Percentiles rank a stretch among this genome's conserved stretches.
Conservation (phyloP, 2,113 vertebrate species). For the Probosciger aterrimus region DNA sequence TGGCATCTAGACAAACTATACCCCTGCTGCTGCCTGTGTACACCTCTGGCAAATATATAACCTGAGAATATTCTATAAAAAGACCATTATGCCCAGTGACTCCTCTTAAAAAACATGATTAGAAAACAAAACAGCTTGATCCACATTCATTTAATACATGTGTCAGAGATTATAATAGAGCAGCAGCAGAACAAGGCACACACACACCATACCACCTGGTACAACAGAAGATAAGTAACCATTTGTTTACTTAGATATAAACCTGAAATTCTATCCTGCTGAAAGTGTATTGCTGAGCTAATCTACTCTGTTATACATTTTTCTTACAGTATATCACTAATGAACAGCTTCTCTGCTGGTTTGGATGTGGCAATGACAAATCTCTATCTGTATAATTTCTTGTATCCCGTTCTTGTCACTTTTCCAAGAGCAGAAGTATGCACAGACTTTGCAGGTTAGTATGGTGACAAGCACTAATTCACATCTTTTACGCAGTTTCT, state of each 20-base stretch:
- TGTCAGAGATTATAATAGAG: not conserved
- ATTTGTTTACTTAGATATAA: not conserved
- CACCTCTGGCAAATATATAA: slow-evolving; percentile 31
- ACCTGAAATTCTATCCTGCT: not conserved
- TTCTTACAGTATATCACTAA: not conserved
- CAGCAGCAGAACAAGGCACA: not conserved
- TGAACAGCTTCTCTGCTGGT: not conserved
- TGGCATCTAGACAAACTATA: slow-evolving; percentile 39
- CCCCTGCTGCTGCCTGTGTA: not conserved
- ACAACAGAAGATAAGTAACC: not conserved
- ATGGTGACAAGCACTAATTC: not conserved
- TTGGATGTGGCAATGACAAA: not conserved
- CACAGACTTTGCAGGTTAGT: not conserved
- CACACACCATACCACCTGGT: not conserved
- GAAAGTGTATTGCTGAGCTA: not conserved
- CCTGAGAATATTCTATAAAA: slow-evolving; percentile 26
- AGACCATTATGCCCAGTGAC: not conserved
- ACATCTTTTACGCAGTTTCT: not conserved
- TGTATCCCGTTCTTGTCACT: not conserved
- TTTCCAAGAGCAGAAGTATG: not conserved
- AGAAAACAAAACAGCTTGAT: slow-evolving; percentile 13
- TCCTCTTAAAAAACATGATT: not conserved
- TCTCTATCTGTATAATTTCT: not conserved
- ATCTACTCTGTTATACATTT: not conserved
- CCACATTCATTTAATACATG: not conserved